phyloP scores from a whole-genome alignment of 2,888 invertebrate species.

The Athalia cordata region DNA sequence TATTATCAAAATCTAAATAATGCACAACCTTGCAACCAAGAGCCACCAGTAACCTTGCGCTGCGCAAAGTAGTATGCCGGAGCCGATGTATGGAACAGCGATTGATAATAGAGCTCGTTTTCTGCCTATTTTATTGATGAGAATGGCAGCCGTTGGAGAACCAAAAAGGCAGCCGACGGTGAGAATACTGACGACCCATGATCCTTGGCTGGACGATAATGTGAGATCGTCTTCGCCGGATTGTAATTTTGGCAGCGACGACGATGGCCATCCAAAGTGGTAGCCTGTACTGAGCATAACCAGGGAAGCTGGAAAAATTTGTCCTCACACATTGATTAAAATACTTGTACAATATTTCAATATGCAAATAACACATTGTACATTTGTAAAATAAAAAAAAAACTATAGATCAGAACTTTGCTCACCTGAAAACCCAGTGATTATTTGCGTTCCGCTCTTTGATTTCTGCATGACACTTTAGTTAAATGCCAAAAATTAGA shows the following conservation, averaged over 20 bases:
- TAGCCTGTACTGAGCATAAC: constrained; percentile 45
- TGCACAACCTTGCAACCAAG: constrained; percentile 42
- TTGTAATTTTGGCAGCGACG: constrained; percentile 37
- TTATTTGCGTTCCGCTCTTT: neutral
- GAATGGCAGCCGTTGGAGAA: constrained; percentile 45
- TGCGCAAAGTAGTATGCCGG: constrained; percentile 49
- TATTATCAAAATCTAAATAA: neutral
- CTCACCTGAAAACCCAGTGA: constrained; percentile 14
- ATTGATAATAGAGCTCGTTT: constrained; percentile 51
- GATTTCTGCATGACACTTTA: neutral
- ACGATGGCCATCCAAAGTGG: constrained; percentile 48
- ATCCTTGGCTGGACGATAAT: constrained; percentile 43
- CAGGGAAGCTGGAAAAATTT: constrained; percentile 46
- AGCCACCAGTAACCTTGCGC: constrained; percentile 46
- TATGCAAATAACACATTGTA: neutral
- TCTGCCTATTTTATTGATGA: constrained; percentile 53
- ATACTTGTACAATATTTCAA: neutral
- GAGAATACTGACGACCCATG: constrained; percentile 49
- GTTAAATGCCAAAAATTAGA: too few species aligned
- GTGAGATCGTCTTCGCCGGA: constrained; percentile 1
- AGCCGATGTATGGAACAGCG: constrained; percentile 44
- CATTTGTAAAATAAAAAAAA: neutral
- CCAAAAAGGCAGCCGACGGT: constrained; percentile 52
- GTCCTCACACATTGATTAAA: neutral
- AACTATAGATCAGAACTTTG: neutral